Evolutionary conservation across 2,113 vertebrate genomes (phyloP), one percentile per base, ranked within the genome.

Genomic region (Silurus meridionalis): DNA sequence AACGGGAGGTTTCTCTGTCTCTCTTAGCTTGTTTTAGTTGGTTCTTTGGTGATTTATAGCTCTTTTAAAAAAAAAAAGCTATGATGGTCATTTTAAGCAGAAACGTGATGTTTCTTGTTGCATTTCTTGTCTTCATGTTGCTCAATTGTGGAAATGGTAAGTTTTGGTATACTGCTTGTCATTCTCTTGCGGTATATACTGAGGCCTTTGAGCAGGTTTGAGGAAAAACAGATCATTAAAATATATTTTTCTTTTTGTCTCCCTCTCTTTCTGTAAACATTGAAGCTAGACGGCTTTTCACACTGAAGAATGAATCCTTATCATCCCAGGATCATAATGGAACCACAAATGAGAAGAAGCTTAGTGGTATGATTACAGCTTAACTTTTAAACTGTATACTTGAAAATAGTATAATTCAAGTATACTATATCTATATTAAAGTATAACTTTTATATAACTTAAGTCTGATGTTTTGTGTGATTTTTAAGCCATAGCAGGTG

Each of bases 401-500:
- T 37, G 37, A 37, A 37, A 2, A 37, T 37, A 3, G 37, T 37
- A 37, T 37, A 37, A 37, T 37, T 37, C 37, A 37, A 37, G 37
- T 37, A 37, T 37, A 37, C 37, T 37, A 37, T 37, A 37, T 37
- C 37, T 37, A 37, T 37, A 37, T 2, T 37, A 37, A 37, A 37
- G 37, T 37, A 37, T 37, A 37, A 37, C 37, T 37, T 2, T 37
- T 37, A 37, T 37, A 37, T 37, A 37, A 37, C 28, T 37, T 19
- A 19, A 19, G 25, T 58, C 25, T 9, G 5, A 5, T 21, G 8
- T 80, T 46, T 57, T 60, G 23, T 85, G 25, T 61, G 77, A 25
- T 60, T 37, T 37, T 37, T 0, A 28, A 95, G 94, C 86, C 1
- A 52, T 92, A 52, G 90, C 93, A 0, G 94, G 95, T 2, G 1